These are phyloP conservation scores for Callitettix versicolor DNA, from an alignment of 1,140 invertebrate genomes.

Conservation along the genomic window DNA sequence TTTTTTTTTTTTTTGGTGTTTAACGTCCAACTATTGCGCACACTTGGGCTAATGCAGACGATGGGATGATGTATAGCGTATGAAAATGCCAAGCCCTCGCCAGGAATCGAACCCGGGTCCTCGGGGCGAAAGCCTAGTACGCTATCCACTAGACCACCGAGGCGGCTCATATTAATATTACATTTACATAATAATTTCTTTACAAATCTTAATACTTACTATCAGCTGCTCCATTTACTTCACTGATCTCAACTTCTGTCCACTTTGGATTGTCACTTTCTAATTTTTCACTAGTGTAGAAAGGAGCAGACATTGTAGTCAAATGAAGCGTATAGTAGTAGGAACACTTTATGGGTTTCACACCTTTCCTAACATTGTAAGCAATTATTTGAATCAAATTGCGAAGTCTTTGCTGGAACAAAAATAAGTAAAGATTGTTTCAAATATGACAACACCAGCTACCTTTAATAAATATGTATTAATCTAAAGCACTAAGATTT, in stretches of 20 bases:
- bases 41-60: too few relatives aligned
- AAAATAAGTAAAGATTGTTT: constrained; percentile 20
- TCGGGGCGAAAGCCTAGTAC: too few relatives aligned
- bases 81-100: too few relatives aligned
- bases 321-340: constrained; percentile 71
- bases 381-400: constrained; percentile 60
- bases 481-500: background rate
- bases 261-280: constrained; percentile 61
- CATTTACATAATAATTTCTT: constrained; percentile 3
- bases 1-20: too few relatives aligned
- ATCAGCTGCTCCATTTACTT: constrained; percentile 26
- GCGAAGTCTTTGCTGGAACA: constrained; percentile 49
- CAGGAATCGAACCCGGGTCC: too few relatives aligned
- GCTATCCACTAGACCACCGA: too few relatives aligned
- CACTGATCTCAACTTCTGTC: constrained; percentile 48
- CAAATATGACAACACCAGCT: background rate
- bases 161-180: too few relatives aligned
- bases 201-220: constrained; percentile 22
- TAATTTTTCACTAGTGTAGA: constrained; percentile 77
- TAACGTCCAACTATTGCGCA: too few relatives aligned
- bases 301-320: constrained; percentile 67
- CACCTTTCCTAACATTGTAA: constrained; percentile 40
- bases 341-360: constrained; percentile 32
- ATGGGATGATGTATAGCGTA: too few relatives aligned
- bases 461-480: background rate